These are phyloP conservation scores for Dexiosoma caninum DNA, from an alignment of 2,888 invertebrate genomes.

Conservation along the genomic window DNA sequence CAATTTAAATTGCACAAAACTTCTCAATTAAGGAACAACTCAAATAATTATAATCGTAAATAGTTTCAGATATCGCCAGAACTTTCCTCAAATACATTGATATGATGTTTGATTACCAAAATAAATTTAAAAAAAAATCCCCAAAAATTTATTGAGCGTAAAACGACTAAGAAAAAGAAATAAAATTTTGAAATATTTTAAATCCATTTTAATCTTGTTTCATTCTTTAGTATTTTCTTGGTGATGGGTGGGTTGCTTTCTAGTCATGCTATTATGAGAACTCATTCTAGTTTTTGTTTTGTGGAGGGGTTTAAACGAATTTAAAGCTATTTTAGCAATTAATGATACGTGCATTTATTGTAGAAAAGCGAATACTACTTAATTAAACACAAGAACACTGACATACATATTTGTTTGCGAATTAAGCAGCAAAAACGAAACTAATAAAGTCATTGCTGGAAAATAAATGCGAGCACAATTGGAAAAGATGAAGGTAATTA, in stretches of 20 bases:
- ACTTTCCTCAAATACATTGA: neutral
- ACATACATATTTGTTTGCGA: neutral
- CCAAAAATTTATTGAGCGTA: conserved; percentile 50
- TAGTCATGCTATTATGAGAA: neutral
- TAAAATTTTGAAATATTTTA: conserved; percentile 3
- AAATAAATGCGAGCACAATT: conserved; percentile 5
- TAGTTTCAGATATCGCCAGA: neutral
- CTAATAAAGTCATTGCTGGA: conserved; percentile 25
- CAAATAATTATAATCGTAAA: neutral
- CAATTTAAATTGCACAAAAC: neutral
- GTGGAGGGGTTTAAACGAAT: conserved; percentile 36
- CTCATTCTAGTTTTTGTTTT: conserved; percentile 14
- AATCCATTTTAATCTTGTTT: conserved; percentile 17
- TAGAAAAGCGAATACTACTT: conserved; percentile 17
- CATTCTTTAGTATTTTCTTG: neutral
- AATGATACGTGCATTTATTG: conserved; percentile 57
- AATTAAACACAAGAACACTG: neutral
- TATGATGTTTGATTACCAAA: conserved; percentile 6
- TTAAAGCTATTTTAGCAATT: conserved; percentile 53
- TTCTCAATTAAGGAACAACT: neutral
- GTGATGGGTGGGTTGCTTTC: neutral
- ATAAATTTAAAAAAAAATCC: too few relatives aligned
- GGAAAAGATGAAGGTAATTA: conserved; percentile 54
- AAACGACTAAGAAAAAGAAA: conserved; percentile 37
- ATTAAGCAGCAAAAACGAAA: neutral